A percentile compares a stretch with the other conserved stretches of the same genome.
phyloP scores from a whole-genome alignment of 2,113 vertebrate genomes.

The Orycteropus afer region DNA sequence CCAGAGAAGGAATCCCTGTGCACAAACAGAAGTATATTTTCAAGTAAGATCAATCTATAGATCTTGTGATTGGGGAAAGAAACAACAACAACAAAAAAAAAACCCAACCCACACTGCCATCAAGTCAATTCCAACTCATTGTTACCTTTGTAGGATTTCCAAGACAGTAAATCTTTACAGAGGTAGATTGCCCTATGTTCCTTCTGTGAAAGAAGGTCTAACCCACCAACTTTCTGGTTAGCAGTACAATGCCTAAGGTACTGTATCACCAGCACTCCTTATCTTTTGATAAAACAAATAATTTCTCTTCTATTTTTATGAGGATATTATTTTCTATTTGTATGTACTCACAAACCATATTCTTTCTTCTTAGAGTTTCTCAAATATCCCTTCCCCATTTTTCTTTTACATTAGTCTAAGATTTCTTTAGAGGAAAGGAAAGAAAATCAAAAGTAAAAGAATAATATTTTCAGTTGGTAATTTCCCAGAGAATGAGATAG shows the following conservation, averaged over 20 bases:
- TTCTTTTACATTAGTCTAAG: not conserved
- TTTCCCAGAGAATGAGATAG: constrained; percentile 25
- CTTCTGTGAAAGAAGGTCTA: too few relatives aligned
- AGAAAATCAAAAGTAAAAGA: not conserved
- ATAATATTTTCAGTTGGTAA: constrained; percentile 34
- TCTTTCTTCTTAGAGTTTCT: not conserved
- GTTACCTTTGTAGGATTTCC: too few relatives aligned
- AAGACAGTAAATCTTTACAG: too few relatives aligned
- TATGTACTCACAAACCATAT: not conserved
- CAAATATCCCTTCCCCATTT: fast-evolving
- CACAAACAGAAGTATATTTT: not conserved
- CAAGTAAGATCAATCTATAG: not conserved
- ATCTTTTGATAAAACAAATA: constrained; percentile 22
- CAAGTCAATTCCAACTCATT: too few relatives aligned
- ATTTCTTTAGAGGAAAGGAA: constrained; percentile 3
- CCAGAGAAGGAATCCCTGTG: not conserved
- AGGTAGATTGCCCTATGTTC: too few relatives aligned
- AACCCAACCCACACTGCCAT: too few relatives aligned
- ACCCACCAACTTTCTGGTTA: too few relatives aligned
- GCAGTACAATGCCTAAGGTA: too few relatives aligned
- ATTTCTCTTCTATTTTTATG: not conserved
- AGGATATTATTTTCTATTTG: constrained; percentile 1
- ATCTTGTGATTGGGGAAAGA: not conserved
- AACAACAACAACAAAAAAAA: too few relatives aligned
- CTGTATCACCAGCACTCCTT: too few relatives aligned